phyloP scores from a whole-genome alignment of 1,140 invertebrate species.

The Tetraneura akinire region DNA sequence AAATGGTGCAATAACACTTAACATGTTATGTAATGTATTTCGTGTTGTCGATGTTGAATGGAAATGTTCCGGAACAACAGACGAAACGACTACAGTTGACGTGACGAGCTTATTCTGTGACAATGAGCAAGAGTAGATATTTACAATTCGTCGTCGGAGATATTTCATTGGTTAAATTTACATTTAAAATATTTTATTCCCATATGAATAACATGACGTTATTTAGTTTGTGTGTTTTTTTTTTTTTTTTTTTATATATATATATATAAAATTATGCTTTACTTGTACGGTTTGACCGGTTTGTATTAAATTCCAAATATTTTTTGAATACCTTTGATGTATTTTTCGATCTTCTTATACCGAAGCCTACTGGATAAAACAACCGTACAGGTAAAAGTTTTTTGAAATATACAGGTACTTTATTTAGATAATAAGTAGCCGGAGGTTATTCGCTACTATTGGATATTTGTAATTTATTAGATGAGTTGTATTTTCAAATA shows the following conservation, averaged over 20 bases:
- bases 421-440: background rate
- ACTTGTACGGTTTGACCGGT: background rate
- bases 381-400: background rate
- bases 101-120: constrained; percentile 7
- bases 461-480: too few relatives aligned
- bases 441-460: too few relatives aligned
- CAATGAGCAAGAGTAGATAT: constrained; percentile 4
- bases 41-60: background rate
- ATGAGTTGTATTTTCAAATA: too few relatives aligned
- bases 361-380: background rate
- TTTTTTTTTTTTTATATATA: too few relatives aligned
- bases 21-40: constrained; percentile 8
- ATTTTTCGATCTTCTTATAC: background rate
- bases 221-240: background rate
- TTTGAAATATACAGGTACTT: background rate
- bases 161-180: background rate
- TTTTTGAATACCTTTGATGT: background rate
- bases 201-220: background rate
- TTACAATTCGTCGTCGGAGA: background rate
- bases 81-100: constrained; percentile 27
- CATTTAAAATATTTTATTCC: background rate
- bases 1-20: constrained; percentile 19
- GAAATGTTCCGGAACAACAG: constrained; percentile 19
- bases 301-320: background rate
- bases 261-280: too few relatives aligned